Evolutionary conservation across 2,888 invertebrate genomes (phyloP).

Genomic region (Sesia apiformis): DNA sequence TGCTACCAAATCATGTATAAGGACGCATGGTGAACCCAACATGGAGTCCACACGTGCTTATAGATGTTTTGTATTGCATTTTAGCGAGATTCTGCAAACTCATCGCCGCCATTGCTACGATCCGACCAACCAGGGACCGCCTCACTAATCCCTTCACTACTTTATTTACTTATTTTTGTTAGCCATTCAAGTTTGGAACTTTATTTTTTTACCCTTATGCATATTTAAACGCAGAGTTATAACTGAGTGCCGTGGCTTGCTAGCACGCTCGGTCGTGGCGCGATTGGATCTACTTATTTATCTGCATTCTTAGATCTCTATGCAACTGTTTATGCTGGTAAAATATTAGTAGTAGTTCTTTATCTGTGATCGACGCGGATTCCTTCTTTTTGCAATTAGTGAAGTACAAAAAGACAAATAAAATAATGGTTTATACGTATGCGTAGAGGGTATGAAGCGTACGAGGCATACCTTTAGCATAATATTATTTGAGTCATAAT

Average conservation of each 20-base stretch:
- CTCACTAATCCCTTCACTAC: slow-evolving; percentile 47
- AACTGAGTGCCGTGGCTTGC: too few species aligned
- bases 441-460: neutral
- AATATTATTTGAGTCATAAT: slow-evolving; percentile 68
- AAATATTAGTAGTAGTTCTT: neutral
- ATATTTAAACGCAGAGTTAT: slow-evolving; percentile 21
- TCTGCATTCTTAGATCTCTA: neutral
- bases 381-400: neutral
- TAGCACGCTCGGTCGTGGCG: neutral
- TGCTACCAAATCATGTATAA: too few species aligned
- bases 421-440: neutral
- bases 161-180: slow-evolving; percentile 42
- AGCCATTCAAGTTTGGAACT: slow-evolving; percentile 32
- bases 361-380: slow-evolving; percentile 1
- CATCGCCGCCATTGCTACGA: slow-evolving; percentile 46
- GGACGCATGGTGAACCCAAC: neutral
- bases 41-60: slow-evolving; percentile 3
- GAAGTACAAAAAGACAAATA: neutral
- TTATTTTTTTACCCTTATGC: slow-evolving; percentile 50
- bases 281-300: neutral
- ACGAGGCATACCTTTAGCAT: slow-evolving; percentile 42
- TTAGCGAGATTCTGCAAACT: slow-evolving; percentile 26
- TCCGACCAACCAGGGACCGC: slow-evolving; percentile 44
- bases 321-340: neutral
- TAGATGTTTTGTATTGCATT: neutral